Base-by-base conservation (phyloP, 2,888 invertebrate species). In the Tillus elongatus region DNA sequence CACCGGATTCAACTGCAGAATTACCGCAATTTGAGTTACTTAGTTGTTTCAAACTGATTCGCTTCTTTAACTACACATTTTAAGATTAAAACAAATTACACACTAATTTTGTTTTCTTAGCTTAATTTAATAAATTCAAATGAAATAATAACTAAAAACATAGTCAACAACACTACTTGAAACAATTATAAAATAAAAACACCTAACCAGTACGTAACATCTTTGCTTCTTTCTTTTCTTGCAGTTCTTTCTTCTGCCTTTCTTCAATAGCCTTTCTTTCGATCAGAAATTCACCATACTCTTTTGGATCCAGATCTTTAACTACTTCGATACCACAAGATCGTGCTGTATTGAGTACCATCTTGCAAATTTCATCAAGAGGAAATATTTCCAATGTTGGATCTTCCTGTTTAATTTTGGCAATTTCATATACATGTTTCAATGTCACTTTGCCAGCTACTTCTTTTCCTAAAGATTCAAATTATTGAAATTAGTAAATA, bases 351-450 rank as follows among this genome's bases (percentile, higher is more conserved):
- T 82, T 79, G 46, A 92, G 74, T 6, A 95, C 57, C 75, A 79
- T 77, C 45, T 74, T 71, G 59, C 92, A 93, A 54, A 96, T 74
- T 57, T 82, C 75, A 64, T 87, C 56, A 42, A 86, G 52, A 6
- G 71, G 59, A 45, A 69, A 66, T 53, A 77, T 72, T 52, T 79
- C 75, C 13, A 81, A 61, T 0, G 81, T 67, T 2, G 87, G 85
- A 66, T 97, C 96, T 58, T 82, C 70, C n/a, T 79, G 72, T 67
- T 98, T 97, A n/a, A 98, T 85, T 64, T 79, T 74, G 0, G 98
- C 97, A 58, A 98, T 98, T 75, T 99, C 98, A 66, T 95, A 98
- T 9, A 98, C 65, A 66, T 98, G 98, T 63, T 93, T 97, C 1
- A 89, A 57, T 1, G 93, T 89, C 38, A 98, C 76, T 71, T 83